These are phyloP conservation scores for Falco novaeseelandiae DNA, from an alignment of 2,797 vertebrate species.

Conservation along the genomic window DNA sequence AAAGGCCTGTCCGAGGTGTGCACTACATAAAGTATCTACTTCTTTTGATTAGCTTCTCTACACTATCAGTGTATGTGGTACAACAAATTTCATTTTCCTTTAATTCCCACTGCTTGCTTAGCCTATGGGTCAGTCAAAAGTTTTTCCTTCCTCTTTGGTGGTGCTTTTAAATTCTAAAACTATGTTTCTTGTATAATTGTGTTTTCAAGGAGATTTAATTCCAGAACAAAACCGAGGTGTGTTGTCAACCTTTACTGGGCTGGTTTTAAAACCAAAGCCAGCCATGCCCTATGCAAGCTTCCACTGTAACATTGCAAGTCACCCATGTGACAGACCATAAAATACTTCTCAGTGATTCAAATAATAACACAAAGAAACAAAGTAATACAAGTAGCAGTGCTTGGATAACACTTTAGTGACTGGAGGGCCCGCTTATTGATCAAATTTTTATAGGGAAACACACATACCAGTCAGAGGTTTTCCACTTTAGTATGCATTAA, in stretches of 20 bases:
- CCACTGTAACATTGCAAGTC: not conserved
- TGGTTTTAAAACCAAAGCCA: not conserved
- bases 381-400: not conserved
- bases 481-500: not conserved
- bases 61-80: rapidly evolving
- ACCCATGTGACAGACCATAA: not conserved
- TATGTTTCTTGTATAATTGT: not conserved
- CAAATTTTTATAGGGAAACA: not conserved
- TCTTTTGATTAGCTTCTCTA: not conserved
- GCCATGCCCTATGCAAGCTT: not conserved
- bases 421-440: not conserved
- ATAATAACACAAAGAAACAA: not conserved
- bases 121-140: not conserved
- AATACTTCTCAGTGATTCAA: not conserved
- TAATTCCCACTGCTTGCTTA: not conserved
- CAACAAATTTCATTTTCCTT: not conserved
- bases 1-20: not conserved
- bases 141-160: not conserved
- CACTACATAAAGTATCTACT: not conserved
- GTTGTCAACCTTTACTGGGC: not conserved
- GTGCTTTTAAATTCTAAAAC: not conserved
- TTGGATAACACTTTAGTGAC: not conserved
- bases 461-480: rapidly evolving
- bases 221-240: not conserved
- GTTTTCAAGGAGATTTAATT: not conserved